Percentiles rank a stretch among this genome's conserved stretches.
Evolutionary conservation across 1,140 invertebrate genomes (phyloP).

Genomic region (Trachymyrmex cornetzi): DNA sequence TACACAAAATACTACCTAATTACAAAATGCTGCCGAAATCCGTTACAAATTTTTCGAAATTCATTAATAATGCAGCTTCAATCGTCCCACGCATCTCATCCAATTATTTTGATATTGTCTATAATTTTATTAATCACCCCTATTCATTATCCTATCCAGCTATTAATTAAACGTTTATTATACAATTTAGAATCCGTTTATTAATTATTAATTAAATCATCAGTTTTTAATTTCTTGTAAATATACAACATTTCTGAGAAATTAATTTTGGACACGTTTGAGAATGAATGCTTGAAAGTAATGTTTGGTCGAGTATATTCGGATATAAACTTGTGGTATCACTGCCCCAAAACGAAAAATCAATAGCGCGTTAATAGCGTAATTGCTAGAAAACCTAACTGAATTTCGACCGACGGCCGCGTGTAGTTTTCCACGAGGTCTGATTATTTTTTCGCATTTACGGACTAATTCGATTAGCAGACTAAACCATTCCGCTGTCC

Average conservation of each 20-base stretch:
- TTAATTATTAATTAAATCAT: background rate
- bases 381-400: slow-evolving; percentile 9
- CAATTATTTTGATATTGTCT: slow-evolving; percentile 54
- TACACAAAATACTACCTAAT: slow-evolving; percentile 22
- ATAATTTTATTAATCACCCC: slow-evolving; percentile 10
- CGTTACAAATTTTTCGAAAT: slow-evolving; percentile 47
- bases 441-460: slow-evolving; percentile 59
- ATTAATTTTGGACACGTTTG: background rate
- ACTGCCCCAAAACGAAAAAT: slow-evolving; percentile 44
- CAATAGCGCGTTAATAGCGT: slow-evolving; percentile 42
- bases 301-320: background rate
- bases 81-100: slow-evolving; percentile 61
- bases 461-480: slow-evolving; percentile 49
- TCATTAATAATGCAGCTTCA: slow-evolving; percentile 65
- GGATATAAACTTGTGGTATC: slow-evolving; percentile 32
- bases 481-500: slow-evolving; percentile 29
- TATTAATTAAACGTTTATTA: slow-evolving; percentile 1
- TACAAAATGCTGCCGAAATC: slow-evolving; percentile 61
- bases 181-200: slow-evolving; percentile 7
- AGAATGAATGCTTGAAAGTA: background rate
- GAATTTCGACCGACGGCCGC: slow-evolving; percentile 28
- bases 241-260: background rate
- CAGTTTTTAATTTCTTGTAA: background rate
- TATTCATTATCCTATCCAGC: background rate
- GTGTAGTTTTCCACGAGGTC: slow-evolving; percentile 3